Evolutionary conservation across 2,797 vertebrate genomes (phyloP).

Genomic region (Chaetodon trifasciatus): DNA sequence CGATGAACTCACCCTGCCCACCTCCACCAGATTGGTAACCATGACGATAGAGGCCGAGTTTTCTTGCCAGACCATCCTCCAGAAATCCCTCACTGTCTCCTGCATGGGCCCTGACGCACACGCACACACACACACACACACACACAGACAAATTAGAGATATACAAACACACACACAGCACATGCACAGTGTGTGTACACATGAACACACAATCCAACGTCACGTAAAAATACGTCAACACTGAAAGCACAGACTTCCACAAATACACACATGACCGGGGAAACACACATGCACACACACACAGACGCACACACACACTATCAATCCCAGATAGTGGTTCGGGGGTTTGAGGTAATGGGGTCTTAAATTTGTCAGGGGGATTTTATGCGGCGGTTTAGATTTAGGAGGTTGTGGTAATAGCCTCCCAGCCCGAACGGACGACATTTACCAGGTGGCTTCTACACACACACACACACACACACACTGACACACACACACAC

Average conservation of each 20-base stretch:
- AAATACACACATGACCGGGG: conserved; percentile 11
- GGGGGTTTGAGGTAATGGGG: conserved; percentile 73
- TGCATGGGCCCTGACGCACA: conserved; percentile 94
- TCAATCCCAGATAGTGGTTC: conserved; percentile 69
- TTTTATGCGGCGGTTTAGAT: conserved; percentile 73
- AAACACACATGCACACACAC: conserved; percentile 21
- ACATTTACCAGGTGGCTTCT: conserved; percentile 65
- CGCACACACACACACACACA: conserved; percentile 41
- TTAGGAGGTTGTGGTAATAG: conserved; percentile 77
- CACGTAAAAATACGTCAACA: conserved; percentile 30
- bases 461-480: conserved; percentile 40
- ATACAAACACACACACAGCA: conserved; percentile 22
- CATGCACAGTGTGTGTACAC: conserved; percentile 1
- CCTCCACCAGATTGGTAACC: conserved; percentile 99
- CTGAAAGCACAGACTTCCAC: conserved; percentile 12
- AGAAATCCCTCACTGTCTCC: conserved; percentile 98
- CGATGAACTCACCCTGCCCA: conserved; percentile 93
- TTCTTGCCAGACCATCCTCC: conserved; percentile 99
- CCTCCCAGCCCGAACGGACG: conserved; percentile 57
- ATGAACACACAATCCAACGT: conserved; percentile 2
- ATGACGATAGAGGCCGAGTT: conserved; percentile 98
- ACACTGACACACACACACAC: conserved; percentile 31
- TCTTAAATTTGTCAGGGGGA: conserved; percentile 78
- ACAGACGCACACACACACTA: conserved; percentile 39
- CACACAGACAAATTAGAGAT: conserved; percentile 7